These are phyloP conservation scores for Leucoraja erinaceus DNA, from an alignment of 2,113 vertebrate species.

Conservation along the genomic window DNA sequence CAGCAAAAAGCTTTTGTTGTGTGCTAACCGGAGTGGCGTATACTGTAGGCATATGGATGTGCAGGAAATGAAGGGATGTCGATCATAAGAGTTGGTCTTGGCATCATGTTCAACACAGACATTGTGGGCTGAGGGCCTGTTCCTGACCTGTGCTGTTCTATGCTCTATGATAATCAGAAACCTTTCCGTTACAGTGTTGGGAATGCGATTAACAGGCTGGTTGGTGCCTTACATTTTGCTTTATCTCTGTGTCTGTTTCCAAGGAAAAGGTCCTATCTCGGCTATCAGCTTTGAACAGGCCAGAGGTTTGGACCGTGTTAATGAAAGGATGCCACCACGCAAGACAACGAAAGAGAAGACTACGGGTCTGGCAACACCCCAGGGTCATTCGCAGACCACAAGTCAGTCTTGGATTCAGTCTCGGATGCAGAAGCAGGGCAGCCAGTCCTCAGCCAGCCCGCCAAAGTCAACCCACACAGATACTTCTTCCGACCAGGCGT, in stretches of 20 bases:
- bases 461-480: background rate
- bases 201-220: background rate
- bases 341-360: conserved; percentile 43
- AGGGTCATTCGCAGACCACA: background rate
- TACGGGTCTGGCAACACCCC: background rate
- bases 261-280: conserved; percentile 98
- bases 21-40: too few species aligned
- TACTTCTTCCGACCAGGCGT: background rate
- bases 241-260: conserved; percentile 38
- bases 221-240: background rate
- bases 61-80: too few species aligned
- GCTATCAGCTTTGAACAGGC: conserved; percentile 99
- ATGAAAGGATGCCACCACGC: conserved; percentile 94
- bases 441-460: background rate
- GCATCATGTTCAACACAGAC: too few species aligned
- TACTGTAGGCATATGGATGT: too few species aligned
- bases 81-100: too few species aligned
- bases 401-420: background rate
- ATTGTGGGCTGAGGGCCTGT: too few species aligned
- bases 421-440: background rate
- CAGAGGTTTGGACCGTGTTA: conserved; percentile 96
- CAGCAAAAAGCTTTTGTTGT: too few species aligned
- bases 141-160: too few species aligned
- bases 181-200: background rate
- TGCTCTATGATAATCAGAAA: too few species aligned